Evolutionary conservation across 2,113 vertebrate genomes (phyloP), one percentile per base, ranked within the genome.

Genomic region (Athene noctua): DNA sequence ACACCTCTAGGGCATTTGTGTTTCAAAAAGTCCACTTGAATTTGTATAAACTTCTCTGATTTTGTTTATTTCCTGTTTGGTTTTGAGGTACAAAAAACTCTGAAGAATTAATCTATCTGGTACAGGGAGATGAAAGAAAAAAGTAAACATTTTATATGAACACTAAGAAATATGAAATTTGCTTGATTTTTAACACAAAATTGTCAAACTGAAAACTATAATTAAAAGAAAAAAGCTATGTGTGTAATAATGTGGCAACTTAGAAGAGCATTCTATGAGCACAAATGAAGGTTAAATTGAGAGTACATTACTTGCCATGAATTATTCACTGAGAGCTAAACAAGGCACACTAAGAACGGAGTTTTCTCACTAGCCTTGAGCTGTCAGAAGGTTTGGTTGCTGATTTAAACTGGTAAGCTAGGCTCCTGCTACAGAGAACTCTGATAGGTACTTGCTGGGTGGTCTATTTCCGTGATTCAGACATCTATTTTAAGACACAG

Each of bases 271-370:
- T 77, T 90, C 57, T 49, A 3, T 25, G n/a, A 86, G 71, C 52
- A 83, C 67, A 79, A 79, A 85, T 77, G 66, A 95, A 95, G 92
- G 87, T 94, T 93, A 93, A 91, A 89, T 44, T 79, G 57, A 80
- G 93, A 82, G 62, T 84, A 57, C 44, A 68, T 92, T 92, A 75
- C 80, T 91, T 68, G 57, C 44, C 58, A 89, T 95, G 46, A 96
- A 95, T 94, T 94, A 96, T 95, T 95, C 79, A 93, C 47, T 59
- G 38, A 73, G 26, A 65, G 22, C 61, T 95, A 88, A 93, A 92
- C 23, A 80, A 58, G 20, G 26, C 42, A 86, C 42, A 83, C 13
- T 19, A 84, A 55, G 51, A 81, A 78, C 73, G 40, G 40, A 52
- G 29, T 86, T 84, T 94, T 96, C 38, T 89, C 65, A n/a, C 46